Base-by-base conservation (phyloP, 2,797 vertebrate genomes). In the Eupleurogrammus muticus region DNA sequence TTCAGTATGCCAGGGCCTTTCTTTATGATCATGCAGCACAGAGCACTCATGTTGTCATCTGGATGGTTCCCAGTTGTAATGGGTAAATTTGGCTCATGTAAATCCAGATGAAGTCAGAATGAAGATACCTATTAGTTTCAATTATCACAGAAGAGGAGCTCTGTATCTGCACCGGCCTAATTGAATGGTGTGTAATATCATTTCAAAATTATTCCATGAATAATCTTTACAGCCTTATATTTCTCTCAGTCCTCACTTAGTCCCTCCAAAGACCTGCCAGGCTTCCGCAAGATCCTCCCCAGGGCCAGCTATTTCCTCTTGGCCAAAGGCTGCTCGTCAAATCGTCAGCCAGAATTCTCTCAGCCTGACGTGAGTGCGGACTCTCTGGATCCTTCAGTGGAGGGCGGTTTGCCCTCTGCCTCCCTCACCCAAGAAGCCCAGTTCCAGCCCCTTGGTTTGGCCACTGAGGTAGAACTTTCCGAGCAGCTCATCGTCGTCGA, bases 241-340 rank as follows among this genome's bases (percentile, higher is more conserved):
- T 24, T 70, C 63, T 89, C 32, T 28, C 84, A 94, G 88, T 79
- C 87, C 1, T 85, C 89, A 32, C 51, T 63, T 51, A 78, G 71
- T 5, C 84, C 91, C 24, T 91, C 92, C 23, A 90, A 95, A 54
- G 96, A 99, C 74, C 90, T 97, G 72, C 97, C 98, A 64, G 98
- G 98, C 71, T 99, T 99, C 83, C 96, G 98, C 53, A 99, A 96
- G 93, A 99, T 99, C 86, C 96, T 98, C 14, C 98, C 98, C 42
- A 96, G 98, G 83, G 94, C 96, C 0, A 96, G 94, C 80, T 99
- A 97, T 14, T 94, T 97, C 46, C 90, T 99, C 61, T 90, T 98
- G 70, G 94, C 97, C 35, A 97, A 97, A 91, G 85, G 86, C 55
- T 89, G 90, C 66, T 75, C 94, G 6, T 91, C 93, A 0, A 93